Evolutionary conservation across 1,140 invertebrate species (phyloP).

Genomic region (Mactra quadrangularis): DNA sequence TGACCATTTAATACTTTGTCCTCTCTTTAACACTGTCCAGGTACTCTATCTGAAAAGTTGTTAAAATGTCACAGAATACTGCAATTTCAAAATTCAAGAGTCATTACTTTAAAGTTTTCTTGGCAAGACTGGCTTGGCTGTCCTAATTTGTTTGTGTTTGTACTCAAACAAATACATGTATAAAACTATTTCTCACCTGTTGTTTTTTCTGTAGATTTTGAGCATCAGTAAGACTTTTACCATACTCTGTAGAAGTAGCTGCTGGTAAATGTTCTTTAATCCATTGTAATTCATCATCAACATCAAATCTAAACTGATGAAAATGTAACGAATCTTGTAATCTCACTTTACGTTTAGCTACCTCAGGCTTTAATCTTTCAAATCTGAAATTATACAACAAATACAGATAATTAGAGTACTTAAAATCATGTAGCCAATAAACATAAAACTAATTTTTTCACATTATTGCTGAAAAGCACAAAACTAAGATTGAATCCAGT

Average conservation of each 20-base stretch:
- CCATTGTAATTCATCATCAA: slow-evolving; percentile 97
- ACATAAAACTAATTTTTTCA: background rate
- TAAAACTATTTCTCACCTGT: slow-evolving; percentile 85
- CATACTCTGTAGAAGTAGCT: slow-evolving; percentile 89
- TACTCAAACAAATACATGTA: too few species aligned
- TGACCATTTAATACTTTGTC: too few species aligned
- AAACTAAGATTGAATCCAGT: background rate
- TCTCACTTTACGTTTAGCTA: slow-evolving; percentile 88
- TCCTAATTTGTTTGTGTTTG: too few species aligned
- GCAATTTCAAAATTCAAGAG: too few species aligned
- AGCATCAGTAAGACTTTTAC: slow-evolving; percentile 93
- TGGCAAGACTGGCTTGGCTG: too few species aligned
- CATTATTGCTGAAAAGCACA: too few species aligned
- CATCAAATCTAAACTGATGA: slow-evolving; percentile 97
- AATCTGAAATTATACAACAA: slow-evolving; percentile 72
- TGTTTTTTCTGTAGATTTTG: slow-evolving; percentile 97
- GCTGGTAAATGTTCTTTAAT: slow-evolving; percentile 94
- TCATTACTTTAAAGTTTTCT: too few species aligned
- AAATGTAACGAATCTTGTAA: slow-evolving; percentile 94
- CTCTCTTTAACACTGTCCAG: too few species aligned
- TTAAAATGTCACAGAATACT: too few species aligned
- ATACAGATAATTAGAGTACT: background rate
- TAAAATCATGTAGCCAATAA: background rate
- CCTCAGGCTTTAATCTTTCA: slow-evolving; percentile 83
- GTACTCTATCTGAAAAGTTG: too few species aligned